Percentiles rank a stretch among this genome's conserved stretches.
Evolutionary conservation across 1,140 invertebrate species (phyloP).

Genomic region (Aplysia californica): DNA sequence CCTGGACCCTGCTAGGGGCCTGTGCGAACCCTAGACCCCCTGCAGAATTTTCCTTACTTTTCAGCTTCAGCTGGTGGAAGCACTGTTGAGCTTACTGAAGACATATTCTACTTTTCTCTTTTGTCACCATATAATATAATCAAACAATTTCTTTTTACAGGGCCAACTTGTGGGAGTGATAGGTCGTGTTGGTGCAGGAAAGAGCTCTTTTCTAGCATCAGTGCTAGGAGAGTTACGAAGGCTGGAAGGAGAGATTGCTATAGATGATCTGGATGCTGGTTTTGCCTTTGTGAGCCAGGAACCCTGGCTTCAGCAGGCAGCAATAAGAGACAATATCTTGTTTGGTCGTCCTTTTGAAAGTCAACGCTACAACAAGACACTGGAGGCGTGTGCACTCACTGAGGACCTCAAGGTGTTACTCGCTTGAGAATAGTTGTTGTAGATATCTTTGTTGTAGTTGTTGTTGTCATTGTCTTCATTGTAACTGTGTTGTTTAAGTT

Average conservation of each 20-base stretch:
- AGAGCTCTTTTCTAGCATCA: slow-evolving; percentile 58
- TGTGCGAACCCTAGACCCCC: too few species aligned
- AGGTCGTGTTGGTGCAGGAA: slow-evolving; percentile 67
- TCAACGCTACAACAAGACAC: slow-evolving; percentile 76
- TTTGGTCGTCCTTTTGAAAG: slow-evolving; percentile 87
- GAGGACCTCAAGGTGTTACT: slow-evolving; percentile 75
- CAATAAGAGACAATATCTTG: slow-evolving; percentile 92
- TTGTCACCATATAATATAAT: too few species aligned
- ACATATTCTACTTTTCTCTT: too few species aligned
- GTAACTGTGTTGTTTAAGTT: not conserved
- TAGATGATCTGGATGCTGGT: slow-evolving; percentile 37
- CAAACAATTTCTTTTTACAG: too few species aligned
- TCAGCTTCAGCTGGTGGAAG: too few species aligned
- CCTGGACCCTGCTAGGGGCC: too few species aligned
- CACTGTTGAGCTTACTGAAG: too few species aligned
- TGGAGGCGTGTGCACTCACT: slow-evolving; percentile 86
- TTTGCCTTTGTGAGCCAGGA: slow-evolving; percentile 82
- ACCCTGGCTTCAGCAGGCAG: slow-evolving; percentile 91
- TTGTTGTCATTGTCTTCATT: not conserved
- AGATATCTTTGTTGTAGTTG: not conserved
- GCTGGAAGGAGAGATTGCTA: slow-evolving; percentile 45
- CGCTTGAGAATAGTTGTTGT: not conserved
- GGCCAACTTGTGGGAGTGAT: slow-evolving; percentile 64
- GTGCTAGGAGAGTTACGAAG: slow-evolving; percentile 64
- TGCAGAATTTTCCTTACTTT: too few species aligned